A percentile compares a stretch with the other conserved stretches of the same genome.
Evolutionary conservation across 2,113 vertebrate genomes (phyloP).

Genomic region (Ahaetulla prasina): DNA sequence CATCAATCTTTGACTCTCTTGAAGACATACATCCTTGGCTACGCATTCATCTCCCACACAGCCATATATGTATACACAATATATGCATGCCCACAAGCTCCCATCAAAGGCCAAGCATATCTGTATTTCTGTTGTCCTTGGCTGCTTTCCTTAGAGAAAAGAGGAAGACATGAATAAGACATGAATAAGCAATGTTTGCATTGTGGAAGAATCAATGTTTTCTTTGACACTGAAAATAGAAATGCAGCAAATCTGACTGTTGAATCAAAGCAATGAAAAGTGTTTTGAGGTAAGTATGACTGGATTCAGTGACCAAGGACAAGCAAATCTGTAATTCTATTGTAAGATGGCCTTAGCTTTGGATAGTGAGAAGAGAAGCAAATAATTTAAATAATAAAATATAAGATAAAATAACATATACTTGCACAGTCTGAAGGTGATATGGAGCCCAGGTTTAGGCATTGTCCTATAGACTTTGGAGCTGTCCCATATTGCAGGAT

Average conservation of each 20-base stretch:
- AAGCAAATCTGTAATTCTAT: neutral
- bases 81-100: neutral
- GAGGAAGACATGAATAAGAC: neutral
- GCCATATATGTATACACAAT: neutral
- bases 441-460: neutral
- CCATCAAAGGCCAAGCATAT: neutral
- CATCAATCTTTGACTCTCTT: neutral
- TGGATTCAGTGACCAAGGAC: neutral
- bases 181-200: neutral
- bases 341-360: neutral
- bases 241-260: neutral
- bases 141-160: neutral
- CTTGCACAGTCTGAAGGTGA: neutral
- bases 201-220: neutral
- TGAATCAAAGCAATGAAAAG: neutral
- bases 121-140: neutral
- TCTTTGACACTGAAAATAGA: neutral
- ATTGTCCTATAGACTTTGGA: neutral
- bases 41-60: neutral
- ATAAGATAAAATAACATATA: neutral
- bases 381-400: neutral
- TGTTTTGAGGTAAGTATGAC: neutral
- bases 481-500: neutral
- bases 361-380: neutral
- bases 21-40: neutral